Percentiles rank a stretch among this genome's conserved stretches.
phyloP scores from a whole-genome alignment of 2,888 invertebrate genomes.

The Myopa tessellatipennis region DNA sequence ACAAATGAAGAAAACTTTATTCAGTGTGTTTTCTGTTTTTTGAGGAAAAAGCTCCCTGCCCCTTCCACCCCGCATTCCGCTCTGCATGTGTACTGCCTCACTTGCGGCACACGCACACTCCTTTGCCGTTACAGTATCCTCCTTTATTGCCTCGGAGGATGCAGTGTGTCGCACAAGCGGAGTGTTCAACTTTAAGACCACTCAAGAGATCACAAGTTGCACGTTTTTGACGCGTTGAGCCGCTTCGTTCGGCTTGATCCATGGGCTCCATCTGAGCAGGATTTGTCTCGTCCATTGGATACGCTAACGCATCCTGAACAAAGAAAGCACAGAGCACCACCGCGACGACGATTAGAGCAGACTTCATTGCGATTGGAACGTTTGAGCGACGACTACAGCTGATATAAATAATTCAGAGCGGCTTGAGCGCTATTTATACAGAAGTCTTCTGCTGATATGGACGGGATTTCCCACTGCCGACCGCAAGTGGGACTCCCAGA shows the following conservation, averaged over 20 bases:
- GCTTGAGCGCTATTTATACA: slow-evolving; percentile 12
- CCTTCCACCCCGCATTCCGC: too few relatives aligned
- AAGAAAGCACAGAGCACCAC: background rate
- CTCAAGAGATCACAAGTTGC: slow-evolving; percentile 69
- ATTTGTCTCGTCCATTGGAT: background rate
- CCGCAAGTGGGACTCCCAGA: background rate
- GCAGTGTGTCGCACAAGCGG: slow-evolving; percentile 68
- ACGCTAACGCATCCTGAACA: background rate
- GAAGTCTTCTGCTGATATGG: background rate
- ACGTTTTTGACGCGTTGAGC: slow-evolving; percentile 54
- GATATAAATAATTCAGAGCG: background rate
- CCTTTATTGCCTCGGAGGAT: slow-evolving; percentile 59
- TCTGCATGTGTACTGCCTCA: slow-evolving; percentile 30
- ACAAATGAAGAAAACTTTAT: too few relatives aligned
- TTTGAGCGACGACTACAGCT: background rate
- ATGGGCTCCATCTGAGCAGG: background rate
- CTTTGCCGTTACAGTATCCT: slow-evolving; percentile 64
- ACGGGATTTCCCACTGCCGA: background rate
- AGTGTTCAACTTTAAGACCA: slow-evolving; percentile 57
- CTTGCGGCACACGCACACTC: slow-evolving; percentile 66
- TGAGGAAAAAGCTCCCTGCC: too few relatives aligned
- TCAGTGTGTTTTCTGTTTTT: too few relatives aligned
- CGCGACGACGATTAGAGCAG: background rate
- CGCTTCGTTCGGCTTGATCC: background rate
- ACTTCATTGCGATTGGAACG: slow-evolving; percentile 16